Conservation (phyloP, 2,888 invertebrate species). For the Thereva nobilitata region DNA sequence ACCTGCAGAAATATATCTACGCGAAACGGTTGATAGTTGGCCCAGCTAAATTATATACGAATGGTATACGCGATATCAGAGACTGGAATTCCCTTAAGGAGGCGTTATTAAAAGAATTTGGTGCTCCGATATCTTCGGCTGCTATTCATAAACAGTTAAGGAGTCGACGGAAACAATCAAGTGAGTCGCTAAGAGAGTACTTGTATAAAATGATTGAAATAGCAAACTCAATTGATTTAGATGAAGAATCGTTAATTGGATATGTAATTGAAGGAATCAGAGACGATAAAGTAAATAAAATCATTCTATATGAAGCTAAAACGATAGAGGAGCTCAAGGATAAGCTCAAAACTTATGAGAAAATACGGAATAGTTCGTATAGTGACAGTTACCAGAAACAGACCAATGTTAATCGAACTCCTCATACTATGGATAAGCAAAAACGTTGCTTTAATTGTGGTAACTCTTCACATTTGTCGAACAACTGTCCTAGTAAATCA, state of each 20-base stretch:
- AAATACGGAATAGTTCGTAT: conserved; percentile 15
- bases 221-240: conserved; percentile 31
- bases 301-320: conserved; percentile 35
- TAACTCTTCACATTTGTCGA: background rate
- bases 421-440: background rate
- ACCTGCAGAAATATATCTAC: conserved; percentile 25
- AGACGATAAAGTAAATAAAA: conserved; percentile 37
- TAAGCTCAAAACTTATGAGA: conserved; percentile 34
- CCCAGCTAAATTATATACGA: background rate
- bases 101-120: conserved; percentile 34
- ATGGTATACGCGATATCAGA: conserved; percentile 13
- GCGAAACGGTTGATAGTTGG: background rate
- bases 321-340: conserved; percentile 32
- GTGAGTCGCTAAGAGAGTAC: conserved; percentile 37
- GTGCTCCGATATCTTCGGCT: conserved; percentile 17
- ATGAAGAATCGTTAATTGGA: conserved; percentile 36
- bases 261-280: conserved; percentile 36
- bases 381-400: background rate
- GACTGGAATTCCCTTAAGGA: conserved; percentile 28
- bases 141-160: conserved; percentile 33
- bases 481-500: background rate
- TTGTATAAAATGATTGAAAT: conserved; percentile 34
- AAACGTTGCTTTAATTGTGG: conserved; percentile 10
- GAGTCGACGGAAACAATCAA: conserved; percentile 35
- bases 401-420: background rate